Percentiles rank a stretch among this genome's conserved stretches.
Evolutionary conservation across 1,140 invertebrate genomes (phyloP).

Genomic region (Riptortus pedestris): DNA sequence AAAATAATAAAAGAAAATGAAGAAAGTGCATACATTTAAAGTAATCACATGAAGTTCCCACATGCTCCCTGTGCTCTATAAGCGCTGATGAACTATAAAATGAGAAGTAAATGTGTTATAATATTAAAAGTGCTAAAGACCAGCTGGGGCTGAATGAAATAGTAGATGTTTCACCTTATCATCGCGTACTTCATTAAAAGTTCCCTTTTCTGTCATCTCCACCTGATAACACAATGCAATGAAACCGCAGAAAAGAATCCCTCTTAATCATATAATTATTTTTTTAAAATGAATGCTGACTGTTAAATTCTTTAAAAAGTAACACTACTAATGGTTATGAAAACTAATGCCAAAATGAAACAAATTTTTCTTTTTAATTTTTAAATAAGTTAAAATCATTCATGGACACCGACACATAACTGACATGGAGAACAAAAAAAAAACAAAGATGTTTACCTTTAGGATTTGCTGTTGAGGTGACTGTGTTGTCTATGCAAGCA

Average conservation of each 20-base stretch:
- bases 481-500: constrained; percentile 33
- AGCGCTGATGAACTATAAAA: constrained; percentile 15
- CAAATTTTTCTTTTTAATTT: too few species aligned
- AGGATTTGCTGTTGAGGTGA: constrained; percentile 40
- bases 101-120: constrained; percentile 12
- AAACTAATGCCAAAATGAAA: too few species aligned
- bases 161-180: constrained; percentile 22
- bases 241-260: background rate
- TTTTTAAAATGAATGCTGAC: too few species aligned
- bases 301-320: too few species aligned
- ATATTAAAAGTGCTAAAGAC: constrained; percentile 10
- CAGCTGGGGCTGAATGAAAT: constrained; percentile 7
- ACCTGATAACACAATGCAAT: constrained; percentile 36
- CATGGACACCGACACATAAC: too few species aligned
- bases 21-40: constrained; percentile 6
- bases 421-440: background rate
- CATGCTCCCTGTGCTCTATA: constrained; percentile 22
- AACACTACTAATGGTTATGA: too few species aligned
- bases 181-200: constrained; percentile 42
- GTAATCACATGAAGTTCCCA: constrained; percentile 2
- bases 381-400: too few species aligned
- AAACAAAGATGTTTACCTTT: too few species aligned
- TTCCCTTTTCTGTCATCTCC: constrained; percentile 41
- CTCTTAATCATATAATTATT: too few species aligned
- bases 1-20: background rate